A percentile compares a stretch with the other conserved stretches of the same genome.
phyloP scores from a whole-genome alignment of 2,113 vertebrate species.

The Hippocampus zosterae region DNA sequence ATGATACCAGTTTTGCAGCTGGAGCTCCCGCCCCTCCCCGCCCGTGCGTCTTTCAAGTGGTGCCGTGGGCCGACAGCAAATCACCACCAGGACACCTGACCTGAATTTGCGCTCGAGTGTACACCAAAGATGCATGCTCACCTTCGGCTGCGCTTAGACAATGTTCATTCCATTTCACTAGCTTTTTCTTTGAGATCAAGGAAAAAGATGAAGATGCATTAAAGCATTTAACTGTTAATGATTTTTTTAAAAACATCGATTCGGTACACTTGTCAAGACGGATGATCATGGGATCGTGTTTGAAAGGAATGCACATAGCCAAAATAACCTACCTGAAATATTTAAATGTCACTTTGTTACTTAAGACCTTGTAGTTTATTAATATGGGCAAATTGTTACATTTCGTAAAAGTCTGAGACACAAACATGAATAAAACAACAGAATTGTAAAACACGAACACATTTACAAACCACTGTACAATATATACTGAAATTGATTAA shows the following conservation, averaged over 20 bases:
- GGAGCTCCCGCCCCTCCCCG: background rate
- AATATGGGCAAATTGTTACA: slow-evolving; percentile 36
- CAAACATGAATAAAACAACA: slow-evolving; percentile 31
- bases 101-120: slow-evolving; percentile 23
- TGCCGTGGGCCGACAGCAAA: slow-evolving; percentile 17
- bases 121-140: slow-evolving; percentile 28
- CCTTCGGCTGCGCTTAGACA: slow-evolving; percentile 29
- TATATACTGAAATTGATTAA: slow-evolving; percentile 40
- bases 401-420: slow-evolving; percentile 18
- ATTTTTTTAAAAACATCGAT: background rate
- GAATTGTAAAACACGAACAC: slow-evolving; percentile 11
- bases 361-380: slow-evolving; percentile 47
- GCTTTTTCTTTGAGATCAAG: background rate
- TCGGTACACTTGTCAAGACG: background rate
- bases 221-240: background rate
- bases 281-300: background rate
- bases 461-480: slow-evolving; percentile 53
- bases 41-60: slow-evolving; percentile 26
- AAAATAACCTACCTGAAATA: background rate
- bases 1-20: slow-evolving; percentile 24
- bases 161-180: slow-evolving; percentile 9
- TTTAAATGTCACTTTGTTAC: background rate
- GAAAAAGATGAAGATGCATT: background rate
- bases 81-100: slow-evolving; percentile 28
- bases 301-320: background rate